phyloP scores from a whole-genome alignment of 2,888 invertebrate genomes.

The Bombyx huttoni region DNA sequence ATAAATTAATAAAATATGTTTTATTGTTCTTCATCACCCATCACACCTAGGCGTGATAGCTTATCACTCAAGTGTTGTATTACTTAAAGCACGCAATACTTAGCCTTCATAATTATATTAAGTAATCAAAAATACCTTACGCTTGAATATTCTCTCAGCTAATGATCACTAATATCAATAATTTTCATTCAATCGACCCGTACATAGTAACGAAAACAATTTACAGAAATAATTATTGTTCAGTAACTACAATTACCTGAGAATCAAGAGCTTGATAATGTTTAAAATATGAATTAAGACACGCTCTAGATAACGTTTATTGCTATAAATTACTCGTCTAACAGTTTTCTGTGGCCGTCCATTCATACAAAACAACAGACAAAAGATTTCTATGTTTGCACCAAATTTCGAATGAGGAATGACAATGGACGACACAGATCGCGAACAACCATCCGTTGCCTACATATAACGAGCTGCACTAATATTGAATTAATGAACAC shows the following conservation, averaged over 20 bases:
- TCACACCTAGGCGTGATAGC: neutral
- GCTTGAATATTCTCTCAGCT: neutral
- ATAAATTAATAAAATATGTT: slow-evolving; percentile 2
- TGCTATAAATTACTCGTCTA: slow-evolving; percentile 36
- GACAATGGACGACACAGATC: slow-evolving; percentile 34
- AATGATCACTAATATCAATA: neutral
- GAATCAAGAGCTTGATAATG: slow-evolving; percentile 32
- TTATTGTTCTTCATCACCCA: neutral
- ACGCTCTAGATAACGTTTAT: slow-evolving; percentile 39
- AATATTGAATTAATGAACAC: slow-evolving; percentile 61
- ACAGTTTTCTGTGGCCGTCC: slow-evolving; percentile 23
- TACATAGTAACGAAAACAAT: slow-evolving; percentile 4
- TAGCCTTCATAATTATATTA: neutral
- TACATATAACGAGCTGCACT: slow-evolving; percentile 50
- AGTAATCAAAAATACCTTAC: neutral
- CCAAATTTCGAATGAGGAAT: neutral
- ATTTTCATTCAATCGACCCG: neutral
- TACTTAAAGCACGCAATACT: neutral
- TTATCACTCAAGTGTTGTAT: neutral
- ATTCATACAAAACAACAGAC: slow-evolving; percentile 5
- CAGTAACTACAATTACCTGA: slow-evolving; percentile 21
- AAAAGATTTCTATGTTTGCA: neutral
- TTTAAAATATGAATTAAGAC: slow-evolving; percentile 31
- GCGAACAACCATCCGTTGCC: slow-evolving; percentile 38
- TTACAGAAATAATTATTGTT: slow-evolving; percentile 13